Base-by-base conservation (phyloP, 2,888 invertebrate species). In the Cylindroiulus punctatus region DNA sequence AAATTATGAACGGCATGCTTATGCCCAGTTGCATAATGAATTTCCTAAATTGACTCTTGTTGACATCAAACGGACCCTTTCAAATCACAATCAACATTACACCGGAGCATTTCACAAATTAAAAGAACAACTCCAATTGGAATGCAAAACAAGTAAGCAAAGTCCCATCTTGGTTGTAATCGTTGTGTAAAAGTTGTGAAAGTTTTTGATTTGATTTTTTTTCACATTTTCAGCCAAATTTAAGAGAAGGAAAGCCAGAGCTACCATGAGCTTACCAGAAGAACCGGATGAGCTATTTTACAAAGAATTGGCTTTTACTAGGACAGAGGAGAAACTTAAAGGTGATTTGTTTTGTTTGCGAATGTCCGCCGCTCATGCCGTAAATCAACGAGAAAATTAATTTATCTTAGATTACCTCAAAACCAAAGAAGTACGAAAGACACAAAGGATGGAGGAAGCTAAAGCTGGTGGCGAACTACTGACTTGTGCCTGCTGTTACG, bases 401-500 rank as follows among this genome's bases (percentile, higher is more conserved):
- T n/a, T n/a, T 10, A 57, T 57, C 1, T n/a, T 57, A 85, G 85
- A 85, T 17, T 32, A 57, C 40, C n/a, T 85, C 10, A 40, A 47
- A 47, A 17, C 86, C n/a, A 86, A 86, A 47, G 85, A 85, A 8
- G 90, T 89, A 12, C 90, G 89, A 87, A 90, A 90, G 87, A 90
- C 89, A 81, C 89, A 88, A 87, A 87, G 88, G 22, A 89, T 89
- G 32, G 88, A 89, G 65, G 87, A 90, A 87, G 91, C 92, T 0
- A 91, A 90, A 89, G 88, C 88, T 86, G 89, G 89, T 26, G 91
- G 91, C 22, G 88, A 91, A 42, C 89, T 93, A 87, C 88, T 91
- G 44, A 91, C 91, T 22, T 94, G 94, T 89, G 90, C 90, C 40
- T 93, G 93, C 89, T 94, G 94, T 88, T 93, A 88, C 88, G 92